These are phyloP conservation scores for Carposina sasakii DNA, from an alignment of 1,140 invertebrate species.

Conservation along the genomic window DNA sequence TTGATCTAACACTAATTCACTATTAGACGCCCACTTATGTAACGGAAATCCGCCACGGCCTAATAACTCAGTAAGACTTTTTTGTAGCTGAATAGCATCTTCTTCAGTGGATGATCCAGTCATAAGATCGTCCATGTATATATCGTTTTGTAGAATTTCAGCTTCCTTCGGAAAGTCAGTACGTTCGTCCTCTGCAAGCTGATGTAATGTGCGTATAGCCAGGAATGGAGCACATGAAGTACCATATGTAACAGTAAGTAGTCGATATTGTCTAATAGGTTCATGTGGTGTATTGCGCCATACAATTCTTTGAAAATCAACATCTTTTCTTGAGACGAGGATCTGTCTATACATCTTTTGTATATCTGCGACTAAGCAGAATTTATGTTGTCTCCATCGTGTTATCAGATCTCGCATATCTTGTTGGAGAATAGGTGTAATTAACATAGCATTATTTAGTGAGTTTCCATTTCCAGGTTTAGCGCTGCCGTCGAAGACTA, in stretches of 20 bases:
- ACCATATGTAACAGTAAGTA: conserved; percentile 38
- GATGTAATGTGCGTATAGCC: conserved; percentile 23
- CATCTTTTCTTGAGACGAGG: conserved; percentile 22
- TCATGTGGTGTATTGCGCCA: conserved; percentile 33
- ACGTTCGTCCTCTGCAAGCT: conserved; percentile 26
- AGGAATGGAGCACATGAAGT: conserved; percentile 35
- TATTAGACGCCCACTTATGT: conserved; percentile 27
- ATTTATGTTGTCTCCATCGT: neutral
- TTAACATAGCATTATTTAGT: conserved; percentile 22
- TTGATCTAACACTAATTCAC: conserved; percentile 15
- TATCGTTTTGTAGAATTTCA: conserved; percentile 23
- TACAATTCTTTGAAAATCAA: conserved; percentile 38
- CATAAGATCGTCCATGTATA: conserved; percentile 51
- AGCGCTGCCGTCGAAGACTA: conserved; percentile 26
- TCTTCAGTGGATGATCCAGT: conserved; percentile 26
- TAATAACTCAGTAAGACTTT: conserved; percentile 15
- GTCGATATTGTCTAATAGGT: conserved; percentile 17
- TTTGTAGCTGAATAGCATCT: conserved; percentile 16
- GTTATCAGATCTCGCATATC: neutral
- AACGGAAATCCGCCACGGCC: conserved; percentile 20
- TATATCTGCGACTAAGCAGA: conserved; percentile 40
- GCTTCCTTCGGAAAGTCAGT: conserved; percentile 7
- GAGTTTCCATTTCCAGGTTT: conserved; percentile 21
- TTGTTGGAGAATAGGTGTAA: conserved; percentile 18
- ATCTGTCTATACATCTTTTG: conserved; percentile 39